Evolutionary conservation across 1,140 invertebrate genomes (phyloP).

Genomic region (Zaprionus taronus): DNA sequence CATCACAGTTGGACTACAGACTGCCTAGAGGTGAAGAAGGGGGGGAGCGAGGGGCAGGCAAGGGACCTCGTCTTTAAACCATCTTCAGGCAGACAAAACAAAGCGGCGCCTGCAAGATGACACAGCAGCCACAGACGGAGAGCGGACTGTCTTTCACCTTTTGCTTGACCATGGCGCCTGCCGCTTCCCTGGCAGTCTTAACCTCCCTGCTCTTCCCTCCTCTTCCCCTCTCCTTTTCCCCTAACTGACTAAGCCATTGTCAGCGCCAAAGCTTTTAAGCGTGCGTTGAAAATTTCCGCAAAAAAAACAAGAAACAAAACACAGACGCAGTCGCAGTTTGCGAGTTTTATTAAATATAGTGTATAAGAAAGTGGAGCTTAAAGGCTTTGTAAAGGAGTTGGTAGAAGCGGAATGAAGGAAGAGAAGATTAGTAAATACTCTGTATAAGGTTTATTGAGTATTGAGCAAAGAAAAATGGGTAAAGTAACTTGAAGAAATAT

Average conservation of each 20-base stretch:
- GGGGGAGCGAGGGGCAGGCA: not conserved
- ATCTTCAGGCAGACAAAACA: conserved; percentile 66
- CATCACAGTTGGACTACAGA: conserved; percentile 38
- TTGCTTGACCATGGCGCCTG: conserved; percentile 67
- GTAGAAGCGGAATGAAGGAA: not conserved
- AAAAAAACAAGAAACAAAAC: conserved; percentile 10
- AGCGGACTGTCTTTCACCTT: conserved; percentile 66
- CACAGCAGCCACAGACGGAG: conserved; percentile 56
- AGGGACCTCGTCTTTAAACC: conserved; percentile 19
- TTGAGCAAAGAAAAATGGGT: not conserved
- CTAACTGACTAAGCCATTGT: conserved; percentile 27
- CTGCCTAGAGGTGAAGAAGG: too few relatives aligned
- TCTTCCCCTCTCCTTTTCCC: not conserved
- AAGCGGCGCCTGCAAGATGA: conserved; percentile 75
- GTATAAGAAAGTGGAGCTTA: conserved; percentile 2
- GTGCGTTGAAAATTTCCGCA: conserved; percentile 43
- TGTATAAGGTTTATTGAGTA: accelerated
- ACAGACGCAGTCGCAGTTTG: conserved; percentile 14
- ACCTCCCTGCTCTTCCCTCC: not conserved
- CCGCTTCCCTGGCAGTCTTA: conserved; percentile 17
- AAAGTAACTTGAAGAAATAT: not conserved
- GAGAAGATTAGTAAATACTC: not conserved
- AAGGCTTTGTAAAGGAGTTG: not conserved
- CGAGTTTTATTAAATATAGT: conserved; percentile 29
- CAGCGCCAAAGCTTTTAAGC: conserved; percentile 39